Conservation (phyloP, 2,888 invertebrate species). For the Alentia gelatinosa region DNA sequence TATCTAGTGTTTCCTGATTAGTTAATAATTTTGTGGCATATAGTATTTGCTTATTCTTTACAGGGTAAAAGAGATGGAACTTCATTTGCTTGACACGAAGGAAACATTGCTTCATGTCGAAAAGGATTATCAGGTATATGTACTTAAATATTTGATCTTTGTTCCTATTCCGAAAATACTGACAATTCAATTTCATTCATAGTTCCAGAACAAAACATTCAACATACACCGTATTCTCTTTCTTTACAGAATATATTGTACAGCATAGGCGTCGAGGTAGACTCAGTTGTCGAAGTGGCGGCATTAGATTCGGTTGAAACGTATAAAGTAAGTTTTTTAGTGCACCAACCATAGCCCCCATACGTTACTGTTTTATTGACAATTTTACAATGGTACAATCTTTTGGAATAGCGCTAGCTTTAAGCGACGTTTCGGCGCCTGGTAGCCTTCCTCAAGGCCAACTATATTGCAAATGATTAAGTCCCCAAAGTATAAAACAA, state of each 20-base stretch:
- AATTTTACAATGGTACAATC: too few species aligned
- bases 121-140: conserved; percentile 56
- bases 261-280: conserved; percentile 58
- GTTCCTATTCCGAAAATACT: neutral
- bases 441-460: too few species aligned
- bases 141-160: neutral
- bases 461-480: too few species aligned
- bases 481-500: too few species aligned
- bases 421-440: too few species aligned
- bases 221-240: neutral
- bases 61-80: conserved; percentile 74
- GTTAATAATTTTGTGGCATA: too few species aligned
- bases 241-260: conserved; percentile 59
- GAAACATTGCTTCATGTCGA: conserved; percentile 41
- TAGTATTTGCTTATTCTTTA: conserved; percentile 33
- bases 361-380: too few species aligned
- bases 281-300: conserved; percentile 60
- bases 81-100: conserved; percentile 68
- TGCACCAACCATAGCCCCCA: too few species aligned
- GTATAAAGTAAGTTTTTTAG: conserved; percentile 59
- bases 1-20: too few species aligned
- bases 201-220: neutral
- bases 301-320: conserved; percentile 60
- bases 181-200: too few species aligned
- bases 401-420: too few species aligned